Conservation (phyloP, 2,888 invertebrate genomes). For the Leistus spinibarbis region DNA sequence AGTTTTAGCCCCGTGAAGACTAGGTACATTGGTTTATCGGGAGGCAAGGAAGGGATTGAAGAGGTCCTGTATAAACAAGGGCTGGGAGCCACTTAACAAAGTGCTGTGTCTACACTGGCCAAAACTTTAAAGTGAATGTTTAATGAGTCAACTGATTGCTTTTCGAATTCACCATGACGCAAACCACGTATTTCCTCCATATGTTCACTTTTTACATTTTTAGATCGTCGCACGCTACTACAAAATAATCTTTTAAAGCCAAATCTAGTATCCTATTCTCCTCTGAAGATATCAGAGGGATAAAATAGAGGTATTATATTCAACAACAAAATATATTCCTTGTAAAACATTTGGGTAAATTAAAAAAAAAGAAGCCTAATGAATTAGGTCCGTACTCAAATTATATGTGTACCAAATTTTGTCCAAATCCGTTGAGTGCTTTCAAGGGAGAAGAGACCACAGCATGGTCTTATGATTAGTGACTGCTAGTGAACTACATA, state of each 20-base stretch:
- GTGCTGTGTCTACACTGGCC: conserved; percentile 35
- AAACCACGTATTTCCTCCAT: conserved; percentile 20
- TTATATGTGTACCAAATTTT: no score
- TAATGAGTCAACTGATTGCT: conserved; percentile 38
- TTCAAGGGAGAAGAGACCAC: no score
- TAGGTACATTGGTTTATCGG: conserved; percentile 23
- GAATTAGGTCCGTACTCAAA: no score
- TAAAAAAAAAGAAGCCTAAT: no score
- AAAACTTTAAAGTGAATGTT: conserved; percentile 38
- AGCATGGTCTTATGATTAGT: no score
- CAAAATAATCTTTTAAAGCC: background rate
- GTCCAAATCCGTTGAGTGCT: no score
- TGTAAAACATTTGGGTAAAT: no score
- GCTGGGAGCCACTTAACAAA: conserved; percentile 35
- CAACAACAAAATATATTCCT: no score
- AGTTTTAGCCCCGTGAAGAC: conserved; percentile 4
- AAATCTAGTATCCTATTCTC: background rate
- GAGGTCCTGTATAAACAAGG: conserved; percentile 37
- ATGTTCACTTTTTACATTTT: conserved; percentile 24
- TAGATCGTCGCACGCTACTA: background rate
- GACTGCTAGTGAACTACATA: no score
- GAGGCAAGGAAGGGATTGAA: conserved; percentile 20
- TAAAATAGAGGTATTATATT: no score
- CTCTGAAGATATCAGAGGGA: background rate
- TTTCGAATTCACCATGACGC: conserved; percentile 30